These are phyloP conservation scores for Tylochromis polylepis DNA, from an alignment of 2,113 vertebrate genomes.

Conservation along the genomic window DNA sequence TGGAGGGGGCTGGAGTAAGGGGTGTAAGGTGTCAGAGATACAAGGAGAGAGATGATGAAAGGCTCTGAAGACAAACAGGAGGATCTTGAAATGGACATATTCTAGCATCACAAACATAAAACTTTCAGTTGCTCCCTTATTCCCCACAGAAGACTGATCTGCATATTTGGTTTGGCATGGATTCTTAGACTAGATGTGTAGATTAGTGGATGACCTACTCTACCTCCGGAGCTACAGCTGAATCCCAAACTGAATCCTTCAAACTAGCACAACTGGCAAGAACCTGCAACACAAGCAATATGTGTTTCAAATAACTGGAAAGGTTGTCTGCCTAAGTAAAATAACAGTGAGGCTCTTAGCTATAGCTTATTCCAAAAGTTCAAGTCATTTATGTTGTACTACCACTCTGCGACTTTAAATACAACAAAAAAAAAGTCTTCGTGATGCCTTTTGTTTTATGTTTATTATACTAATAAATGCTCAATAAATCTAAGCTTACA, in stretches of 20 bases:
- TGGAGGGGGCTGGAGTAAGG: neutral
- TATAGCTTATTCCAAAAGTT: neutral
- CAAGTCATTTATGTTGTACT: neutral
- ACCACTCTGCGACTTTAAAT: neutral
- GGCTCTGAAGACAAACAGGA: neutral
- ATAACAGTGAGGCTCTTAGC: neutral
- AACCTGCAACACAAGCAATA: neutral
- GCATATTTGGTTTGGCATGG: neutral
- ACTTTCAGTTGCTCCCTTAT: neutral
- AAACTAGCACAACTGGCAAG: neutral
- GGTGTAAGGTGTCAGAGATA: neutral
- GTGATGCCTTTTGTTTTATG: neutral
- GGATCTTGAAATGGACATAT: neutral
- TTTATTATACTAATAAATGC: neutral
- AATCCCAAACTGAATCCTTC: neutral
- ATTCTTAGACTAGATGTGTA: neutral
- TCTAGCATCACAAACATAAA: neutral
- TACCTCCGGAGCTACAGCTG: neutral
- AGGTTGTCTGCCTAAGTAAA: neutral
- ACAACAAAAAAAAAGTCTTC: neutral
- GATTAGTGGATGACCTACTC: neutral
- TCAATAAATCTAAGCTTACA: neutral
- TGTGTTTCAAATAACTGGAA: neutral
- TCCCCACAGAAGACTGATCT: neutral
- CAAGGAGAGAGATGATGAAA: neutral